phyloP scores from a whole-genome alignment of 2,113 vertebrate species.

The Peromyscus polionotus region DNA sequence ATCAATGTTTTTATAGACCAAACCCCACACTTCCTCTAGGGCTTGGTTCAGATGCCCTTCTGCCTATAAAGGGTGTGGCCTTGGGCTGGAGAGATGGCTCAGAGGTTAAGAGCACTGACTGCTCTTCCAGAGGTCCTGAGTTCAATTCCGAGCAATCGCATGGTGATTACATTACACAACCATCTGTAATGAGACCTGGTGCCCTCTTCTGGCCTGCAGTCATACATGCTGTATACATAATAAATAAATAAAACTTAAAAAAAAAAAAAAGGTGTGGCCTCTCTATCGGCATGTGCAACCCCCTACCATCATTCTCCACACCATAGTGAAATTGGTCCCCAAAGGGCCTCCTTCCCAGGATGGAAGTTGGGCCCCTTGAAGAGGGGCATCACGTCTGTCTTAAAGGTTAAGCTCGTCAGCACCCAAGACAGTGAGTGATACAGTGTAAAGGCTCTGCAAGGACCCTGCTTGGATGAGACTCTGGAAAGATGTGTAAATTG shows the following conservation, averaged over 20 bases:
- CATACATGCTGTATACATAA: too few species aligned
- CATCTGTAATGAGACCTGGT: too few species aligned
- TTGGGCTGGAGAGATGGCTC: too few species aligned
- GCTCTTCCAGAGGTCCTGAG: too few species aligned
- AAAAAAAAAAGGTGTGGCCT: not conserved
- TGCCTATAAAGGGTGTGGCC: conserved; percentile 18
- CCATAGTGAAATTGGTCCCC: not conserved
- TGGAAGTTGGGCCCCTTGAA: not conserved
- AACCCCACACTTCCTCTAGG: not conserved
- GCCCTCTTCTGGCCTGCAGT: too few species aligned
- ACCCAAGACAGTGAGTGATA: not conserved
- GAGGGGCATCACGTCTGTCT: not conserved
- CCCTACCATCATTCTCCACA: not conserved
- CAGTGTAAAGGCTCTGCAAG: not conserved
- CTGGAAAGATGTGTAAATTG: not conserved
- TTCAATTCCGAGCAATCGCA: too few species aligned
- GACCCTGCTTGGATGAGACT: not conserved
- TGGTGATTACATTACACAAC: too few species aligned
- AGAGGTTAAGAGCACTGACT: too few species aligned
- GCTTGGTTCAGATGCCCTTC: not conserved
- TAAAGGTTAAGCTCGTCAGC: not conserved
- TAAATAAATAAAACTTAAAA: too few species aligned
- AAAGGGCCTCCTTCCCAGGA: too few species aligned
- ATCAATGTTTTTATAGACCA: not conserved
- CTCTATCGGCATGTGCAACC: accelerated